Base-by-base conservation (phyloP, 1,140 invertebrate species). In the Trinorchestia longiramus region DNA sequence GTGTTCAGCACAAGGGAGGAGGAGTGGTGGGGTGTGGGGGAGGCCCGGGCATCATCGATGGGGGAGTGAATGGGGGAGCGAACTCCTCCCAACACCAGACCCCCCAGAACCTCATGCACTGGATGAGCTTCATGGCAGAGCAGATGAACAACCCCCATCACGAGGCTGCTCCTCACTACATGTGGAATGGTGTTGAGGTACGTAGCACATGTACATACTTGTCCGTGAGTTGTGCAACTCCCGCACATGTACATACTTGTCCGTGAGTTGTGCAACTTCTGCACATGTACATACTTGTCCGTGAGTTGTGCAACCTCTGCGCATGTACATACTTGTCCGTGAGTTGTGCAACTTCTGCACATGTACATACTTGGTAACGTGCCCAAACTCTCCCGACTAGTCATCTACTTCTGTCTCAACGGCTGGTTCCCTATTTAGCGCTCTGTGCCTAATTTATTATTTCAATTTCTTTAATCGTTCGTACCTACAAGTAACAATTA, bases 81-180 rank as follows among this genome's bases (percentile, higher is more conserved):
- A 96, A 96, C 95, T 95, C 96, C 90, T 96, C 96, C 95, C 96
- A 96, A 95, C 96, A 96, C 77, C 96, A 96, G 91, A 96, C 96
- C 88, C 96, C 96, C 23, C 96, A 96, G 96, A 97, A 97, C 95
- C 97, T 98, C 96, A 98, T 98, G 96, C 98, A 98, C 97, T 98
- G 98, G 98, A 98, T 98, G 98, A 98, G 98, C 97, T 98, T 98
- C 96, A 98, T 98, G 98, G 98, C 98, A 45, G 98, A 98, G 97
- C 98, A 98, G 97, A 98, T 98, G 97, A 96, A 96, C 95, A 98
- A 98, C 97, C 97, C 97, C 97, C 98, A 97, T 97, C 98, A 97
- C 97, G 98, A 97, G 40, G 97, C 97, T 96, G 97, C 96, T 97
- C 98, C 98, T 96, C 98, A 98, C 97, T 98, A 98, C 97, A 98